phyloP scores from a whole-genome alignment of 2,888 invertebrate species.

The Philonicus albiceps region DNA sequence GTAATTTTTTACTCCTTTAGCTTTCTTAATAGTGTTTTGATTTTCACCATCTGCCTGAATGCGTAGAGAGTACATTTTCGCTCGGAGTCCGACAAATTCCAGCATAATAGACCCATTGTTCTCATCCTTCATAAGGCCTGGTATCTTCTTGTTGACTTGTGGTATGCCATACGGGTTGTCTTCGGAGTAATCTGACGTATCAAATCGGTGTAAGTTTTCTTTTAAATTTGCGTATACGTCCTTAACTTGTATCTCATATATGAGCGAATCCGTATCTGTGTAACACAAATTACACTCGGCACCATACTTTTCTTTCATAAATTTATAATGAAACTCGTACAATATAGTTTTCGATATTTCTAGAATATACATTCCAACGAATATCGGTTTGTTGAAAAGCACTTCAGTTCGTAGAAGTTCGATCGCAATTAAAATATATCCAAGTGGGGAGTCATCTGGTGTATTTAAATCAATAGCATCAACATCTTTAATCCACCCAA shows the following conservation, averaged over 20 bases:
- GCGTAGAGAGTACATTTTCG: slow-evolving; percentile 52
- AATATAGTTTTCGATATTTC: background rate
- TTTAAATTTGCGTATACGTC: background rate
- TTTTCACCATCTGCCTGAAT: slow-evolving; percentile 35
- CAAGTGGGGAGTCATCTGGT: slow-evolving; percentile 32
- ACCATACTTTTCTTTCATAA: background rate
- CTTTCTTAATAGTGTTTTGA: slow-evolving; percentile 48
- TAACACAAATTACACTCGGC: background rate
- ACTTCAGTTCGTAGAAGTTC: slow-evolving; percentile 49
- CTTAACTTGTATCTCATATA: background rate
- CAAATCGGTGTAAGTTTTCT: slow-evolving; percentile 37
- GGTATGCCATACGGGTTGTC: background rate
- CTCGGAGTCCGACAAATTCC: slow-evolving; percentile 49
- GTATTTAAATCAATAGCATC: slow-evolving; percentile 9
- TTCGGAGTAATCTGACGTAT: background rate
- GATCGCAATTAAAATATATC: slow-evolving; percentile 55
- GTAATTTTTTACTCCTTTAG: slow-evolving; percentile 50
- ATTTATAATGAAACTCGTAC: background rate
- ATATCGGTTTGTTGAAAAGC: slow-evolving; percentile 50
- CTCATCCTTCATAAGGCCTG: background rate
- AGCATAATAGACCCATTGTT: background rate
- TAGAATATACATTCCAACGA: slow-evolving; percentile 54
- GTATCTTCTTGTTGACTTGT: background rate
- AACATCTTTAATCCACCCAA: background rate
- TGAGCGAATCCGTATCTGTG: background rate